These are phyloP conservation scores for Micropoecilia bifurca DNA, from an alignment of 2,797 vertebrate species.

Conservation along the genomic window DNA sequence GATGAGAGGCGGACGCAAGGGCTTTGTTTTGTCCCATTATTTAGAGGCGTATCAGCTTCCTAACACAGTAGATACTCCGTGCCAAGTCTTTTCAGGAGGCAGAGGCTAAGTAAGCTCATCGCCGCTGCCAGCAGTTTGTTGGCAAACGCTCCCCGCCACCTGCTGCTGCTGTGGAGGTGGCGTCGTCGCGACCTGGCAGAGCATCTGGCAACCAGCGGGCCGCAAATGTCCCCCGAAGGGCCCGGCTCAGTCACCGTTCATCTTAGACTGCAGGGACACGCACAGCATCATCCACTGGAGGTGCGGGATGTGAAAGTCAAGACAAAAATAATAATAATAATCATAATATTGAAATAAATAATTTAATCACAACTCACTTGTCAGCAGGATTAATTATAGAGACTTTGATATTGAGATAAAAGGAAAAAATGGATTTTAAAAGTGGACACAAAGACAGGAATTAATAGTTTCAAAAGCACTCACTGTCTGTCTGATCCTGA, in stretches of 20 bases:
- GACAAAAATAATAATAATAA: background rate
- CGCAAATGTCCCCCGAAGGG: slow-evolving; percentile 43
- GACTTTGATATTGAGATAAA: background rate
- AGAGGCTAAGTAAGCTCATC: slow-evolving; percentile 67
- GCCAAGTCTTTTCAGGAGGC: slow-evolving; percentile 69
- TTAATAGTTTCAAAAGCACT: background rate
- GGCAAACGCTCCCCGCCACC: slow-evolving; percentile 67
- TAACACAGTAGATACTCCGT: slow-evolving; percentile 45
- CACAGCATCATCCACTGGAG: slow-evolving; percentile 27
- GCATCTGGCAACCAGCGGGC: slow-evolving; percentile 59
- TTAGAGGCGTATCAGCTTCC: slow-evolving; percentile 63
- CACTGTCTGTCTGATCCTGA: slow-evolving; percentile 3
- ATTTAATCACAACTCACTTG: background rate
- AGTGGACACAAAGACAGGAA: too few relatives aligned
- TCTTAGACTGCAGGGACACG: slow-evolving; percentile 25
- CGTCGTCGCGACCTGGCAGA: slow-evolving; percentile 59
- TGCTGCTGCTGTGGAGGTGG: slow-evolving; percentile 66
- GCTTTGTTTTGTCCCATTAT: slow-evolving; percentile 58
- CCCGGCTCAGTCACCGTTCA: slow-evolving; percentile 38
- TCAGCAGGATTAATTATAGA: slow-evolving; percentile 2
- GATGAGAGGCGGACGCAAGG: slow-evolving; percentile 43
- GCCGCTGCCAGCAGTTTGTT: slow-evolving; percentile 70
- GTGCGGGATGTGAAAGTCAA: background rate
- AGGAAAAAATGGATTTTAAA: background rate
- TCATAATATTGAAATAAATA: background rate